Evolutionary conservation across 2,888 invertebrate species (phyloP), one percentile per base, ranked within the genome.

Genomic region (Vesta saturnalis): DNA sequence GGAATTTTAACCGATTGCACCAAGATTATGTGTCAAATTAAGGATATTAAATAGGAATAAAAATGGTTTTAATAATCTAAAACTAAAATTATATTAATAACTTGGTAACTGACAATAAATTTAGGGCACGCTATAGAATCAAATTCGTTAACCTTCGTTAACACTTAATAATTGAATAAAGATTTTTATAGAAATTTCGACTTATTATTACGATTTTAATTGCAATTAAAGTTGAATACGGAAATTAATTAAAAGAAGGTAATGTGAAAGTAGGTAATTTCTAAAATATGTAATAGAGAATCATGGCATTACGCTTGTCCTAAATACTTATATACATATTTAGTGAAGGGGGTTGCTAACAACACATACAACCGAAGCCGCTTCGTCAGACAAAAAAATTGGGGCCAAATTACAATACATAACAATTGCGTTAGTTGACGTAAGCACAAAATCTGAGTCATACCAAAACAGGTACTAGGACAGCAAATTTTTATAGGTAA

Each of bases 361-460:
- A n/a, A 10, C 2, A 39, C 39, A 39, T n/a, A 3, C 12, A 2
- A 39, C 39, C 39, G 39, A 39, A n/a, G n/a, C n/a, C n/a, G n/a
- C n/a, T n/a, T n/a, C n/a, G n/a, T n/a, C n/a, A n/a, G n/a, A n/a
- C n/a, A n/a, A n/a, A n/a, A n/a, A n/a, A n/a, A n/a, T n/a, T n/a
- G n/a, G n/a, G n/a, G n/a, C n/a, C n/a, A 39, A 39, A 39, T 12
- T 1, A n/a, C 19, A 52, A 52, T 52, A 52, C 18, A 18, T 19
- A n/a, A 16, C 19, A 19, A 52, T 19, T 16, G 21, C 3, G 19
- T 19, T n/a, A 19, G 19, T 19, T 19, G 18, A 52, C 52, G 52
- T 52, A 52, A 52, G 52, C 47, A 47, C 19, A 6, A 21, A 52
- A 52, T 8, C 18, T 52, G 52, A 52, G 18, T 52, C 52, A 52